Base-by-base conservation (phyloP, 2,797 vertebrate genomes). In the Schizopygopsis malacanthus region DNA sequence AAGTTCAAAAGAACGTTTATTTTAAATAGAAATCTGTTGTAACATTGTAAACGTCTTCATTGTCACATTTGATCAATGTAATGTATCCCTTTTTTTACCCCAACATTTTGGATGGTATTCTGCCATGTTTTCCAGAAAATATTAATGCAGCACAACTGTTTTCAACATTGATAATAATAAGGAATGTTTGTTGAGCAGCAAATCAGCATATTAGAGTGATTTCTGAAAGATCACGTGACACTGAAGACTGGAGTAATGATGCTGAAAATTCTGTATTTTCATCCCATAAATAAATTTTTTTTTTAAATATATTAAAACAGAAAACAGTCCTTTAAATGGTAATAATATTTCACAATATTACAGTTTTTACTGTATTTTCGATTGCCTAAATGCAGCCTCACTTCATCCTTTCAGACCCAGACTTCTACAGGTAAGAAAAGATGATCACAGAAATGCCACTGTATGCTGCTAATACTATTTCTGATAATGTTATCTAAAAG, bases 131-230 rank as follows among this genome's bases (percentile, higher is more conserved):
- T 25, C 10, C 61, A 28, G 28, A 65, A 63, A 28, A 13, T 50
- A 16, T 28, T 28, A 47, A 47, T 28, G 7, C n/a, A 25, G 71
- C 41, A n/a, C 20, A 43, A 70, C 69, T 71, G 22, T 50, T 52
- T 75, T 52, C 16, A 75, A 75, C 72, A 33, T 6, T 33, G 45
- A 75, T 50, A 18, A 72, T 72, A 72, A 50, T 33, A 50, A 47
- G 70, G n/a, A 50, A 73, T 28, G 18, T 52, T 52, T 52, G 2
- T 52, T 52, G 4, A 33, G 25, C 16, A 37, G 4, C 18, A 52
- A 28, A 63, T 28, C 61, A 10, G 4, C 2, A 54, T 54, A 20
- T 54, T 8, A 54, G 2, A 54, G 2, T 22, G 54, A 56, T 22
- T 54, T 56, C 54, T 22, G 12, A 56, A 22, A 0, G 7, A 56